Evolutionary conservation across 1,140 invertebrate genomes (phyloP), one percentile per base, ranked within the genome.

Genomic region (Panulirus ornatus): DNA sequence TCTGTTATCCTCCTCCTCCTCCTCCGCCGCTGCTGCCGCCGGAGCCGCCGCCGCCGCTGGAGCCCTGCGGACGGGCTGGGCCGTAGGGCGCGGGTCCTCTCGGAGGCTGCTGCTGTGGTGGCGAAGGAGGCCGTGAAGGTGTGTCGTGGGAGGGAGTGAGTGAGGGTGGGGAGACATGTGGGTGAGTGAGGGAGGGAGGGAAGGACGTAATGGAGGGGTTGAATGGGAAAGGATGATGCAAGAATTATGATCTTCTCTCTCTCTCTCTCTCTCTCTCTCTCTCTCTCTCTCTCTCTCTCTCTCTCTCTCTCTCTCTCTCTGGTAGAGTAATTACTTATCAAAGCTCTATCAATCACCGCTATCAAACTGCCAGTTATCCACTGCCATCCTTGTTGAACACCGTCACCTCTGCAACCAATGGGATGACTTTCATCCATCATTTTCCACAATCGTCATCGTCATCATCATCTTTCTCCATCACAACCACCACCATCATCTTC

Each of bases 201-300:
- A 76, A 36, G n/a, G 36, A 34, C 6, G 38, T 19, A 36, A 6
- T 34, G 36, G 76, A 79, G 76, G 44, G 76, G 44, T 36, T 38
- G 73, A 40, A 38, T 38, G 73, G 40, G 73, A 76, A 38, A 76
- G 73, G 40, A 38, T 36, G 73, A 76, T 27, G 40, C 27, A 70
- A 34, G 36, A 11, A 19, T 30, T 44, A 22, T 51, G n/a, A 42
- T 19, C 40, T 44, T 0, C 40, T 70, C 44, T 44, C 30, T 84
- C 54, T 70, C 51, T 40, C 36, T 42, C 63, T 66, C 38, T 70
- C 82, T 84, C 58, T 70, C 63, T 44, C 63, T 38, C 54, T 70
- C 3, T 66, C 34, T 70, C 36, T 42, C 82, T 42, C 82, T 70
- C 36, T 38, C 47, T 58, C 79, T 38, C 5, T n/a, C 36, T 38